Evolutionary conservation across 2,113 vertebrate genomes (phyloP), one percentile per base, ranked within the genome.

Genomic region (Pangasianodon gigas): DNA sequence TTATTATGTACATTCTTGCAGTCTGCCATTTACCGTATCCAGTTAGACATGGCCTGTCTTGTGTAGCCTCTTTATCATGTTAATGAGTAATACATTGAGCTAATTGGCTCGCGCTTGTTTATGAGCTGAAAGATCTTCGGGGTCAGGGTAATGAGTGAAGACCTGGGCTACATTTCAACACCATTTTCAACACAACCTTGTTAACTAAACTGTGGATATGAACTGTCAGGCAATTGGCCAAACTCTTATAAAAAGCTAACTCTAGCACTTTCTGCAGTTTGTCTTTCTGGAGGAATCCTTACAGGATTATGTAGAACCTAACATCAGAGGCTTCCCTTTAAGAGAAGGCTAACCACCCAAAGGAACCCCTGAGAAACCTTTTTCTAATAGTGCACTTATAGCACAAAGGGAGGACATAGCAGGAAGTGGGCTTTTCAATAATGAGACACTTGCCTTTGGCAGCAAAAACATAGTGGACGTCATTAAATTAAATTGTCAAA

Each of bases 61-160:
- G 74, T 77, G 74, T 77, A 77, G 41, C 21, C 1, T 46, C 10
- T 74, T 65, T 51, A 74, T 29, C 62, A 83, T 83, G 19, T 79
- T 79, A 87, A 74, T 37, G 11, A 60, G 58, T 83, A 81, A 88
- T 24, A 67, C 32, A 85, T 24, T 84, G 48, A 79, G 83, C 83
- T 62, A 71, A 80, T 85, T 89, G 88, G 71, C 58, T 52, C 14
- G 26, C 80, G 88, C 87, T 90, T 87, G 10, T 88, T 56, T 65
- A 29, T 67, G 44, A 83, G 16, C 46, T 13, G 74, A 87, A 71
- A 79, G 48, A 80, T 58, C 26, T 54, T 65, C 41, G 4, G 85
- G 56, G 75, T 87, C 46, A 87, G 13, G 2, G 21, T 75, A 91
- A 89, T 83, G 90, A 91, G 88, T 41, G 9, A n/a, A 56, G 80